Percentiles rank a stretch among this genome's conserved stretches.
These are phyloP conservation scores for Ochotona princeps DNA, from an alignment of 2,113 vertebrate species.

Conservation along the genomic window DNA sequence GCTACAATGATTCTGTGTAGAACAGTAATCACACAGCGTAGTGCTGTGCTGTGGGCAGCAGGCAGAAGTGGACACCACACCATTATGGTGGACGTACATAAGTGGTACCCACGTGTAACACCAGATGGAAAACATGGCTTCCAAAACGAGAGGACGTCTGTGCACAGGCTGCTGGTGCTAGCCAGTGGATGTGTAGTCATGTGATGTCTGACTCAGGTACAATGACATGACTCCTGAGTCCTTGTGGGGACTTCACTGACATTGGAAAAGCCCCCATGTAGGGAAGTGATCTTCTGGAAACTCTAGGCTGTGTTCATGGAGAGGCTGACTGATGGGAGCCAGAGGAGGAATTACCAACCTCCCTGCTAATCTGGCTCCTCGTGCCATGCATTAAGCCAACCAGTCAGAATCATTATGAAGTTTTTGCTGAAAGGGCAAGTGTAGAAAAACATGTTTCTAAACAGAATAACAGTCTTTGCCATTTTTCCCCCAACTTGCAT, in stretches of 20 bases:
- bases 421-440: slow-evolving; percentile 77
- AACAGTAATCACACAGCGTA: background rate
- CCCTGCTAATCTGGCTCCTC: slow-evolving; percentile 65
- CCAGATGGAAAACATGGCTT: background rate
- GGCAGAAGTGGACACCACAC: background rate
- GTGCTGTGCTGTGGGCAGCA: background rate
- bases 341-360: slow-evolving; percentile 73
- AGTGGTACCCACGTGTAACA: background rate
- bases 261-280: slow-evolving; percentile 56
- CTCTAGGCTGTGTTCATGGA: slow-evolving; percentile 50
- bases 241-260: slow-evolving; percentile 58
- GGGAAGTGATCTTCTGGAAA: slow-evolving; percentile 68
- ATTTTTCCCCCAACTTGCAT: slow-evolving; percentile 83
- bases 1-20: background rate
- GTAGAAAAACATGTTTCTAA: slow-evolving; percentile 78
- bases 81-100: accelerated
- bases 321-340: slow-evolving; percentile 62
- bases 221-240: slow-evolving; percentile 9
- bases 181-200: background rate
- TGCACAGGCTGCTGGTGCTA: background rate
- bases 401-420: slow-evolving; percentile 78
- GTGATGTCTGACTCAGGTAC: background rate
- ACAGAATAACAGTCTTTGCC: slow-evolving; percentile 82
- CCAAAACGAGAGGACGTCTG: background rate
- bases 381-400: slow-evolving; percentile 73